Percentiles rank a stretch among this genome's conserved stretches.
Evolutionary conservation across 2,113 vertebrate genomes (phyloP).

Genomic region (Setophaga petechia): DNA sequence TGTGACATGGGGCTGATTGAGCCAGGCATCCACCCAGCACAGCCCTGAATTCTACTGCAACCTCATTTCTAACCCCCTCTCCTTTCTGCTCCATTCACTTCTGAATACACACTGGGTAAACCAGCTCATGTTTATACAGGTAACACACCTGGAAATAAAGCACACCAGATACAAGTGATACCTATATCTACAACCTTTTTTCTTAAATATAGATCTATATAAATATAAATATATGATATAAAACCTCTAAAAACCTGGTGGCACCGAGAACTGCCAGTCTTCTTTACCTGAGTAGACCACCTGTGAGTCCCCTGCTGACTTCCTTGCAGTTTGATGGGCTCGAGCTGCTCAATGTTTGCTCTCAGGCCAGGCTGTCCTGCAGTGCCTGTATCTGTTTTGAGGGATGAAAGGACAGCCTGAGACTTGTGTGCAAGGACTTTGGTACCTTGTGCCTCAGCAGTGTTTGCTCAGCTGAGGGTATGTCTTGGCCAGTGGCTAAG

Average conservation of each 20-base stretch:
- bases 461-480: background rate
- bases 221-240: background rate
- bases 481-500: background rate
- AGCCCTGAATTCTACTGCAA: background rate
- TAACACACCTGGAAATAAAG: background rate
- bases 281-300: background rate
- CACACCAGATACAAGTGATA: background rate
- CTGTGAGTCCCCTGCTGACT: background rate
- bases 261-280: background rate
- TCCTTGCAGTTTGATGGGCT: background rate
- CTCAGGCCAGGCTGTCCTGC: background rate
- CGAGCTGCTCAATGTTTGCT: background rate
- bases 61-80: background rate
- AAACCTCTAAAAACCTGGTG: background rate
- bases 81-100: background rate
- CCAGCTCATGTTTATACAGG: background rate
- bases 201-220: background rate
- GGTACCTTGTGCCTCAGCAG: background rate
- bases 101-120: background rate
- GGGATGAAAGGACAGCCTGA: background rate
- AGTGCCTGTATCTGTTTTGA: background rate
- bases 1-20: accelerated
- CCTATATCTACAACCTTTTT: background rate
- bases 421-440: background rate
- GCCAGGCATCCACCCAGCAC: background rate